Evolutionary conservation across 2,797 vertebrate genomes (phyloP), one percentile per base, ranked within the genome.

Genomic region (Corythornis leucogaster): DNA sequence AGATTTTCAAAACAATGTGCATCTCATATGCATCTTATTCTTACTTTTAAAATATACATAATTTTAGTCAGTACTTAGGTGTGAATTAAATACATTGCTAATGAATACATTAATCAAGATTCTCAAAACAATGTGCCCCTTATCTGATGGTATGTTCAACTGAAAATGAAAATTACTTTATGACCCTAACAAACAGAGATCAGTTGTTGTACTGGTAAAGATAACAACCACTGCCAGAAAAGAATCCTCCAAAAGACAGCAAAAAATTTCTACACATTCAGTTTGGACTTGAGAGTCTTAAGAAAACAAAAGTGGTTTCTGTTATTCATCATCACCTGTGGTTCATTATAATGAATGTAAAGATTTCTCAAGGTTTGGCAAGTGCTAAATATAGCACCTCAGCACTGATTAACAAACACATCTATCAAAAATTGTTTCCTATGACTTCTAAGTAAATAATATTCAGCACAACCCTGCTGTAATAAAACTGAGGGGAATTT

Each of bases 101-200:
- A 28, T 87, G 82, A 83, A 84, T 35, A 91, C 77, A 78, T 85
- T 59, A 90, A 92, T 81, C 62, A 82, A 86, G 61, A 79, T 79
- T 94, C 95, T 68, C 51, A 74, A 95, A 96, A 90, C 68, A 92
- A 78, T 22, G 46, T 77, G 12, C 40, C 35, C 57, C 69, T 90
- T 94, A 94, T 90, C 92, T 78, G 55, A 85, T 46, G 18, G 61
- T 90, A 46, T 6, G 4, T 81, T 95, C 89, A 93, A 92, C 89
- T 73, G 73, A 93, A 95, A 78, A 94, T 57, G 61, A 93, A 92
- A 91, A 95, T 94, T 88, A 94, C 68, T 94, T 97, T 90, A 92
- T 92, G 87, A 80, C 58, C 62, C 76, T 51, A 80, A 87, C 89
- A 92, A 95, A 86, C 42, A 79, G 85, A 89, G 61, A 74, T 61